Percentiles rank a stretch among this genome's conserved stretches.
These are phyloP conservation scores for Ectobius pallidus DNA, from an alignment of 2,888 invertebrate genomes.

Conservation along the genomic window DNA sequence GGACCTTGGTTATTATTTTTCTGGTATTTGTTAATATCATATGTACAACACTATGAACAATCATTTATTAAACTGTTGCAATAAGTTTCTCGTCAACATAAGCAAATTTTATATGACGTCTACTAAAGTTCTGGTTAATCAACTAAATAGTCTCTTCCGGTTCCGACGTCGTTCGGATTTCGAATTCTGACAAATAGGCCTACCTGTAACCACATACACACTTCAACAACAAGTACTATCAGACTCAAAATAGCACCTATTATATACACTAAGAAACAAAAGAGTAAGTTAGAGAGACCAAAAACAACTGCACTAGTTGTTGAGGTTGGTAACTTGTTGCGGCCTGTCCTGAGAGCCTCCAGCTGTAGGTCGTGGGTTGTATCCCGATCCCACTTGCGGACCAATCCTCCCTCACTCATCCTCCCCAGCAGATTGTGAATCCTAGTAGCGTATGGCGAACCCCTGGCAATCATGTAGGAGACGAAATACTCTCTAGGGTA, in stretches of 20 bases:
- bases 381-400: not conserved
- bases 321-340: too few species aligned
- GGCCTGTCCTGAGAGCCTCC: not conserved
- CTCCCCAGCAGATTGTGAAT: not conserved
- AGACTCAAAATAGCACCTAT: not conserved
- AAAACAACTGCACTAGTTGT: not conserved
- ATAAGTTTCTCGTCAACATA: too few species aligned
- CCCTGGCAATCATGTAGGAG: not conserved
- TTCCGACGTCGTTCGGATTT: too few species aligned
- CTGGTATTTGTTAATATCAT: too few species aligned
- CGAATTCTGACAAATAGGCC: too few species aligned
- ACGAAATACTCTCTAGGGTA: slow-evolving; percentile 8
- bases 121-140: too few species aligned
- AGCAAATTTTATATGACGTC: too few species aligned
- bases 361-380: not conserved
- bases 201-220: too few species aligned
- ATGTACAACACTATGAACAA: too few species aligned
- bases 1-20: too few species aligned
- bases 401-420: not conserved
- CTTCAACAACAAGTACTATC: not conserved
- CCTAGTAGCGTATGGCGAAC: not conserved
- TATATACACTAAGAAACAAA: not conserved
- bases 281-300: not conserved
- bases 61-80: too few species aligned
- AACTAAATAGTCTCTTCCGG: too few species aligned